These are phyloP conservation scores for Stichodactyla helianthus DNA, from an alignment of 64 coral and sea anemone species.

Conservation along the genomic window DNA sequence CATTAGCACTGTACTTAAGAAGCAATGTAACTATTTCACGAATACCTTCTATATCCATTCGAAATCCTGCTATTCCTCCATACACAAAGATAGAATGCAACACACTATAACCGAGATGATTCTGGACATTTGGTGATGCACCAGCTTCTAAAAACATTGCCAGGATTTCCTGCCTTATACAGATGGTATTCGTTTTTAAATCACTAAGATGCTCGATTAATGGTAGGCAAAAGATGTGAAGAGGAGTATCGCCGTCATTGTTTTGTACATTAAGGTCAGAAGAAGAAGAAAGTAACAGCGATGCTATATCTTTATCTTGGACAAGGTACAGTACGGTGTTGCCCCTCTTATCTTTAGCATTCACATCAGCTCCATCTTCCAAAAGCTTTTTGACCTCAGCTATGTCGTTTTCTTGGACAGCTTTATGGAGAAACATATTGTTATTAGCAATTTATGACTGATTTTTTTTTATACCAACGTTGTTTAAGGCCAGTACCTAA, in stretches of 20 bases:
- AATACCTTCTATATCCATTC: background rate
- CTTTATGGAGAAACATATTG: background rate
- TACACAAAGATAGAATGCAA: conserved; percentile 32
- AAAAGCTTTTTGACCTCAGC: background rate
- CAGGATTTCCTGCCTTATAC: background rate
- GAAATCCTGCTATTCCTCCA: conserved; percentile 27
- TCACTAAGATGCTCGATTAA: background rate
- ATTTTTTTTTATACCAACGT: background rate
- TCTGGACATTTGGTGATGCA: conserved; percentile 30
- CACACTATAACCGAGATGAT: conserved; percentile 20
- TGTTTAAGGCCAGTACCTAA: no score
- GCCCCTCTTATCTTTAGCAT: conserved; percentile 22
- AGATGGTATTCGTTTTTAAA: background rate
- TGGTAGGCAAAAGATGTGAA: background rate
- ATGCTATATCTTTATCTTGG: conserved; percentile 3
- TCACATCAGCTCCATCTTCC: conserved; percentile 2
- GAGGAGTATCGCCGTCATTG: conserved; percentile 17
- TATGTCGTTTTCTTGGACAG: background rate
- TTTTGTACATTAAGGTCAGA: conserved; percentile 29
- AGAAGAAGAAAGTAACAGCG: background rate
- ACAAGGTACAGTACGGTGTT: conserved; percentile 24
- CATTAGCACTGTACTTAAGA: conserved; percentile 24
- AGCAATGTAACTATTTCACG: background rate
- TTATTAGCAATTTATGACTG: background rate
- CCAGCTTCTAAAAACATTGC: conserved; percentile 29